Conservation (phyloP, 2,888 invertebrate genomes). For the Lymantria monacha region DNA sequence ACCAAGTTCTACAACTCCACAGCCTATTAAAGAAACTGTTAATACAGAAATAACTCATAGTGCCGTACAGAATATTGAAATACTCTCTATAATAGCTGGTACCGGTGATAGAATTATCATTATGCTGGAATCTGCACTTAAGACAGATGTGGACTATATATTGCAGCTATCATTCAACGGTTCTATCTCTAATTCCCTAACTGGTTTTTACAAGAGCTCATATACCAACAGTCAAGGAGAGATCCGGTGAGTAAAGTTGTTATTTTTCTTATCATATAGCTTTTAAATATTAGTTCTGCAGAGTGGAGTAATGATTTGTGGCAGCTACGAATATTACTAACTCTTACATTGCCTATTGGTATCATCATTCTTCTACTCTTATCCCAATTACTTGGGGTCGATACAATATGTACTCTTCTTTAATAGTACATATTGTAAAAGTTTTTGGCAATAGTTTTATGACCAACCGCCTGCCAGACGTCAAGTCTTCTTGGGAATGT, state of each 20-base stretch:
- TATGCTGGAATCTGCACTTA: constrained; percentile 58
- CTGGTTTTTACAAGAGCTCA: constrained; percentile 86
- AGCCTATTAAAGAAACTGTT: constrained; percentile 18
- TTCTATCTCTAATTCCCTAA: constrained; percentile 80
- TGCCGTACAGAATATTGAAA: constrained; percentile 58
- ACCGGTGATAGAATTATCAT: constrained; percentile 64
- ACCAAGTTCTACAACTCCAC: constrained; percentile 14
- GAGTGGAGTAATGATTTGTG: no score
- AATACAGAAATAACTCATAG: constrained; percentile 67
- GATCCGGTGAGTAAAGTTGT: constrained; percentile 56
- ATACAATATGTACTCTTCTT: no score
- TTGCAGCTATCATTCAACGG: constrained; percentile 81
- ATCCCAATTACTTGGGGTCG: no score
- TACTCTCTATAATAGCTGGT: constrained; percentile 51
- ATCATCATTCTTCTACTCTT: no score
- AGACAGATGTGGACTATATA: constrained; percentile 76
- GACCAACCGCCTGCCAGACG: no score
- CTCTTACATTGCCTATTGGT: no score
- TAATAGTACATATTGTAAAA: no score
- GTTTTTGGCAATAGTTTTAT: no score
- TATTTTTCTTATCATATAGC: not conserved
- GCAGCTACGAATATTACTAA: no score
- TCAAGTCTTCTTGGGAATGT: no score
- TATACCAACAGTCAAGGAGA: constrained; percentile 75
- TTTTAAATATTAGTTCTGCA: no score